Evolutionary conservation across 2,113 vertebrate species (phyloP), one percentile per base, ranked within the genome.

Genomic region (Rostratula benghalensis): DNA sequence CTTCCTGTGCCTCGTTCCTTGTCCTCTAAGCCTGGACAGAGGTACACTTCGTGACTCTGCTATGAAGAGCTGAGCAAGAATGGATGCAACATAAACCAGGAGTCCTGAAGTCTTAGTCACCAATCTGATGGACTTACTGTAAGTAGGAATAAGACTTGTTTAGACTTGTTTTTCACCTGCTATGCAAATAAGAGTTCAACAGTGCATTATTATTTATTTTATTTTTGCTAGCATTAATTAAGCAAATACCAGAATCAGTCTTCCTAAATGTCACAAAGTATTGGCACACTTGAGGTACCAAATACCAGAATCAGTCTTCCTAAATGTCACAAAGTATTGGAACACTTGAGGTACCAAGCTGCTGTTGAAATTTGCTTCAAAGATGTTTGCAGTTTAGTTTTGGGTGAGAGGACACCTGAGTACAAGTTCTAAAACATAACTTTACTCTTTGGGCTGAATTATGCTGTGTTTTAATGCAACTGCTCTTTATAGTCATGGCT

Each of bases 41-140:
- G 56, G 76, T 79, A 22, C 17, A 3, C 35, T 57, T 63, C 57
- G 57, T 1, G 3, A 19, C 71, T 68, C 27, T 73, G 60, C 54
- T 56, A 20, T 87, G 95, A 92, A 54, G 65, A 87, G 35, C 82
- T 91, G 88, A 41, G 41, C 63, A 43, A 95, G 71, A 69, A 96
- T 90, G 95, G 94, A 97, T 35, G 86, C 56, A 3, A 95, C 94
- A 87, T 95, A 96, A 91, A 92, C 67, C 39, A 41, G 54, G 77
- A 90, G 9, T 88, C 92, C 51, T 94, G 89, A 87, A 87, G 84
- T 85, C 78, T 96, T 87, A 65, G 87, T 93, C 94, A 79, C 65
- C 76, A 59, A 23, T 87, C 89, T 88, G 67, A 89, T 96, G 87
- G 85, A 77, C n/a, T 89, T 86, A 19, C 69, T 65, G 96, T 94